Evolutionary conservation across 2,888 invertebrate species (phyloP).

Genomic region (Cistogaster globosa): DNA sequence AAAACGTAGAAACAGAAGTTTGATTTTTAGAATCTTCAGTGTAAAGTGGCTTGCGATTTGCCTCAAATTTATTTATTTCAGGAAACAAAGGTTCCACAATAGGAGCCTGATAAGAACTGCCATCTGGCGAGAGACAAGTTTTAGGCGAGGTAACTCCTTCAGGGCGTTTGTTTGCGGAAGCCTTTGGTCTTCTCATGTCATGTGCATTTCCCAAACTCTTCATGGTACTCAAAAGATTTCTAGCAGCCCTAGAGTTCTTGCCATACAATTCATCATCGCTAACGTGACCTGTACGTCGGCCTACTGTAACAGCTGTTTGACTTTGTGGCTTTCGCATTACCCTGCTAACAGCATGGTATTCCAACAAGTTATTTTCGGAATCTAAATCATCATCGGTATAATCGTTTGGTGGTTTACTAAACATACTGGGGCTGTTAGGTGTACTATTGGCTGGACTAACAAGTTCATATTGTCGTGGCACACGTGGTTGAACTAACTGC

Average conservation of each 20-base stretch:
- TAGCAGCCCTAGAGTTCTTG: slow-evolving; percentile 84
- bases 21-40: slow-evolving; percentile 43
- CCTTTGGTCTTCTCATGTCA: slow-evolving; percentile 71
- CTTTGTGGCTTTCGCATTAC: slow-evolving; percentile 91
- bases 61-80: slow-evolving; percentile 77
- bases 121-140: slow-evolving; percentile 80
- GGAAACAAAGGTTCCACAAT: slow-evolving; percentile 81
- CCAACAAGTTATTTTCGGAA: slow-evolving; percentile 83
- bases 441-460: slow-evolving; percentile 76
- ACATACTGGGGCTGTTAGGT: slow-evolving; percentile 77
- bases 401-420: slow-evolving; percentile 73
- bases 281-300: slow-evolving; percentile 78
- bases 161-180: slow-evolving; percentile 74
- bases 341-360: slow-evolving; percentile 87
- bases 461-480: slow-evolving; percentile 74
- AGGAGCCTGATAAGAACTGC: slow-evolving; percentile 80
- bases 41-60: slow-evolving; percentile 78
- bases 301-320: slow-evolving; percentile 87
- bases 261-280: slow-evolving; percentile 83
- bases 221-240: slow-evolving; percentile 84
- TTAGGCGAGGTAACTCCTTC: slow-evolving; percentile 75
- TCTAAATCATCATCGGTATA: slow-evolving; percentile 80
- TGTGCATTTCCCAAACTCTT: slow-evolving; percentile 69
- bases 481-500: slow-evolving; percentile 49
- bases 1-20: slow-evolving; percentile 12